Evolutionary conservation across 1,140 invertebrate genomes (phyloP).

Genomic region (Vanessa atalanta): DNA sequence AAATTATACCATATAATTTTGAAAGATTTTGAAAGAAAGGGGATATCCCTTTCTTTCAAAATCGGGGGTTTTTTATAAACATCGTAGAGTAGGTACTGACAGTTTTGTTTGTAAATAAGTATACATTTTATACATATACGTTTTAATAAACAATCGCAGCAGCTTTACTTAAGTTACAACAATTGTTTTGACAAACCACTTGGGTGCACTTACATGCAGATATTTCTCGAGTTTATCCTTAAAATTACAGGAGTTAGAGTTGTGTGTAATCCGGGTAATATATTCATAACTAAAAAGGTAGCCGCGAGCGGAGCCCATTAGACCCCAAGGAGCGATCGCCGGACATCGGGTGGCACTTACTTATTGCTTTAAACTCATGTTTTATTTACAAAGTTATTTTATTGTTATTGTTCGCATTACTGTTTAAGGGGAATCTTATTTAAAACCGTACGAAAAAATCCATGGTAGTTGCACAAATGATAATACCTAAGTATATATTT

Average conservation of each 20-base stretch:
- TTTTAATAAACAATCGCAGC: slow-evolving; percentile 12
- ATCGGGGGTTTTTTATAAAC: too few relatives aligned
- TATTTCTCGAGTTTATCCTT: slow-evolving; percentile 65
- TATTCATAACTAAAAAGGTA: slow-evolving; percentile 76
- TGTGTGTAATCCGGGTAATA: slow-evolving; percentile 66
- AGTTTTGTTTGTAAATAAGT: too few relatives aligned
- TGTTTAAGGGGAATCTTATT: neutral
- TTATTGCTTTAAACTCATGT: slow-evolving; percentile 37
- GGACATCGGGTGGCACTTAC: slow-evolving; percentile 56
- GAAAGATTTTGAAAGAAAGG: too few relatives aligned
- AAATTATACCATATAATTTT: too few relatives aligned
- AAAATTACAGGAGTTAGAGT: slow-evolving; percentile 59
- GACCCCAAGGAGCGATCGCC: slow-evolving; percentile 59
- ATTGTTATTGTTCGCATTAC: neutral
- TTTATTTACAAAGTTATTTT: slow-evolving; percentile 1
- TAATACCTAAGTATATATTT: too few relatives aligned
- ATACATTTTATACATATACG: neutral
- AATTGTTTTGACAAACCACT: slow-evolving; percentile 43
- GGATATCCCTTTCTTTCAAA: too few relatives aligned
- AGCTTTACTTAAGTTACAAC: neutral
- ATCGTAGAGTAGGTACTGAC: too few relatives aligned
- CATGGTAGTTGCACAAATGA: too few relatives aligned
- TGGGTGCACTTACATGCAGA: slow-evolving; percentile 55
- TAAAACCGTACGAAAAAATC: too few relatives aligned
- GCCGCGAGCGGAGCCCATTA: slow-evolving; percentile 48